Evolutionary conservation across 1,140 invertebrate genomes (phyloP).

Genomic region (Hormaphis cornu): DNA sequence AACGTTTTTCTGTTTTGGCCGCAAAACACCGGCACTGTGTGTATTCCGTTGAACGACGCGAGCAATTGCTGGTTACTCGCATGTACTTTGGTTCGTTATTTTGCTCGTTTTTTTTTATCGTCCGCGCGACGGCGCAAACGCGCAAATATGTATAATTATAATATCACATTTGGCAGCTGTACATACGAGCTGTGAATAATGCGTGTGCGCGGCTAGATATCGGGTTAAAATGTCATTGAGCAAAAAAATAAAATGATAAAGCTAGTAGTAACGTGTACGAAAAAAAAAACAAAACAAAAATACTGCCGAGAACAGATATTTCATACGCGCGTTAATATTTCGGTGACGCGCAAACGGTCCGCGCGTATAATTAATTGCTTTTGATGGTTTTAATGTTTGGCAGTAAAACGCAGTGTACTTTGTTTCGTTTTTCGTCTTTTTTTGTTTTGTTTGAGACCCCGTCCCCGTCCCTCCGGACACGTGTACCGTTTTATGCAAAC

Average conservation of each 20-base stretch:
- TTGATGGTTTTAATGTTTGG: slow-evolving; percentile 20
- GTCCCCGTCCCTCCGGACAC: slow-evolving; percentile 5
- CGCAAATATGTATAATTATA: too few species aligned
- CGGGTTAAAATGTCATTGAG: background rate
- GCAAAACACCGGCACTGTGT: too few species aligned
- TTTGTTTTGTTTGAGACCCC: background rate
- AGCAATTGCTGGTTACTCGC: too few species aligned
- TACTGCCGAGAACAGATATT: slow-evolving; percentile 7
- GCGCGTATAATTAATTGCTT: slow-evolving; percentile 23
- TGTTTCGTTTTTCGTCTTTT: background rate
- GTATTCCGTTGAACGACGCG: too few species aligned
- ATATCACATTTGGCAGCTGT: too few species aligned
- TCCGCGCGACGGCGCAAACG: too few species aligned
- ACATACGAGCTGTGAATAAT: too few species aligned
- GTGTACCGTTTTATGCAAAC: slow-evolving; percentile 27
- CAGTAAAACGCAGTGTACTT: slow-evolving; percentile 18
- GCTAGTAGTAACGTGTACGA: background rate
- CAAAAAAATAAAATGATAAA: background rate
- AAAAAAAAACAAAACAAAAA: background rate
- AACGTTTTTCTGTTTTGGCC: too few species aligned
- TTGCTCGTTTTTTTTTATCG: too few species aligned
- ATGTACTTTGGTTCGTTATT: too few species aligned
- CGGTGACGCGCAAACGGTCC: slow-evolving; percentile 1
- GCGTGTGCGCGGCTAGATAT: background rate
- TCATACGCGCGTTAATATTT: too few species aligned